Evolutionary conservation across 2,113 vertebrate genomes (phyloP), one percentile per base, ranked within the genome.

Genomic region (Numenius arquata): DNA sequence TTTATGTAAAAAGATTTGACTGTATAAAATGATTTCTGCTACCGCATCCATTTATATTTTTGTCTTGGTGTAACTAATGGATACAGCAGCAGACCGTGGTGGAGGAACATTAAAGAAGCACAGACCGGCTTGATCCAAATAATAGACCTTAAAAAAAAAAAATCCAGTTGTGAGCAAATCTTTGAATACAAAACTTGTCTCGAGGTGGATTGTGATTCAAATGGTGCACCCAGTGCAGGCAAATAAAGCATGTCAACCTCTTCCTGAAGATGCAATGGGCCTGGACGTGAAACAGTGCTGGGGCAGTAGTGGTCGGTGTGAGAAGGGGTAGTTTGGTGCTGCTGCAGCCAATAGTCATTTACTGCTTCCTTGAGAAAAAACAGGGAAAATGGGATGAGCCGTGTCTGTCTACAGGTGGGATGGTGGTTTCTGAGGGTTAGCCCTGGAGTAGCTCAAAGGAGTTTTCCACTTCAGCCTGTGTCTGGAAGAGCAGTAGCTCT

Each of bases 11-110:
- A 63, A 67, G 92, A 43, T 88, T 45, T 75, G 95, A 55, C 72
- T 67, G 75, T 15, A 71, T 53, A 80, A 79, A 67, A 56, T 2
- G 45, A 83, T 96, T 94, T 63, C 45, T 81, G 56, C 56, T 53
- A 10, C 75, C 0, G 16, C 67, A 27, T 48, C 85, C 62, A 6
- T 66, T 21, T 34, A 18, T 75, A 43, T 68, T 88, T 96, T 61
- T 65, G 81, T 41, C 90, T 74, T 80, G 89, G 91, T 94, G 94
- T 89, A 74, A 91, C 80, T 78, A 78, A 91, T 70, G 86, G 86
- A 77, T 75, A 61, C 74, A 53, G 83, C 81, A 88, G 81, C 68
- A 43, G 20, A 67, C 29, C 7, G 9, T 47, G 82, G 26, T 43
- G 76, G 53, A 65, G 73, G 72, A 72, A 43, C 87, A 72, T 50